Percentiles rank a stretch among this genome's conserved stretches.
These are phyloP conservation scores for Galaxea fascicularis DNA, from an alignment of 92 coral and sea anemone species.

Conservation along the genomic window DNA sequence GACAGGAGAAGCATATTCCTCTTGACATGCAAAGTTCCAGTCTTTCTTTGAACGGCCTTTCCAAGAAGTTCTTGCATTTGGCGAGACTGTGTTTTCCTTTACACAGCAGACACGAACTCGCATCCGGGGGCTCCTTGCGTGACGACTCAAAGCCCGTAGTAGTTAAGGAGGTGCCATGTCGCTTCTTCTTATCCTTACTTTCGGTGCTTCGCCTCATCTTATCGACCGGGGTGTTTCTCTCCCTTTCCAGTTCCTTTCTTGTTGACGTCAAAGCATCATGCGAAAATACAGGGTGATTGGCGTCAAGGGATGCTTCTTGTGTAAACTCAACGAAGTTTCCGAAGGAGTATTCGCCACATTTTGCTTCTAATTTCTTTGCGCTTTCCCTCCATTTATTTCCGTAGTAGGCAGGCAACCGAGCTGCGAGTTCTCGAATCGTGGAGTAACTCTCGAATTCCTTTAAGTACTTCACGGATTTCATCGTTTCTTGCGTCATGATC, in stretches of 20 bases:
- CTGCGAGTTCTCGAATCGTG: slow-evolving; percentile 62
- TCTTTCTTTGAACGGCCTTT: slow-evolving; percentile 49
- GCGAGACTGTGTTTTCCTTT: slow-evolving; percentile 33
- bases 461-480: slow-evolving; percentile 78
- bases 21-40: slow-evolving; percentile 39
- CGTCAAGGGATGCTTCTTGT: slow-evolving; percentile 67
- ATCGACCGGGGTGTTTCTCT: slow-evolving; percentile 23
- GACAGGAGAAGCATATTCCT: slow-evolving; percentile 67
- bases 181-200: slow-evolving; percentile 31
- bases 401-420: slow-evolving; percentile 61
- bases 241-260: slow-evolving; percentile 53
- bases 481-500: slow-evolving; percentile 74
- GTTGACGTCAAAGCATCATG: slow-evolving; percentile 59
- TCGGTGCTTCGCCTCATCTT: background rate
- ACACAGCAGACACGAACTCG: no score
- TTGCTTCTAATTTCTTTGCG: slow-evolving; percentile 70
- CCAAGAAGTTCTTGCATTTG: slow-evolving; percentile 51
- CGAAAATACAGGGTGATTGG: slow-evolving; percentile 78
- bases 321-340: slow-evolving; percentile 65
- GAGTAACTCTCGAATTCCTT: slow-evolving; percentile 73
- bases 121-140: no score
- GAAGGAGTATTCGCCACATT: slow-evolving; percentile 70
- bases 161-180: no score
- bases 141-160: no score
- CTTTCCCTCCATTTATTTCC: slow-evolving; percentile 66